Percentiles rank a stretch among this genome's conserved stretches.
These are phyloP conservation scores for Drosophila mauritiana DNA, from an alignment of 1,140 invertebrate species.

Conservation along the genomic window DNA sequence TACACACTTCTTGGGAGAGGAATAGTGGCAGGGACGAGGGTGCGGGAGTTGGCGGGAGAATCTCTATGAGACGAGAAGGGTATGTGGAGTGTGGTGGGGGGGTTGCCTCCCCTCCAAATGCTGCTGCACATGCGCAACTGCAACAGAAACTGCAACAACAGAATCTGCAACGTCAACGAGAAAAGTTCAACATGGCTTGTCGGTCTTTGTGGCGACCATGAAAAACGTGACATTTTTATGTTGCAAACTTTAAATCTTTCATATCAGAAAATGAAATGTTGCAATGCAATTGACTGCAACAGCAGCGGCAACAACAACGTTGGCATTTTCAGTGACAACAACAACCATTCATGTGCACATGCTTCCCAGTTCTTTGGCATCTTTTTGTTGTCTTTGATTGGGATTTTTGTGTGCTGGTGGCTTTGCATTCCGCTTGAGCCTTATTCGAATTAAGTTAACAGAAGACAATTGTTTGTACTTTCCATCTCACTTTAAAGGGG, in stretches of 20 bases:
- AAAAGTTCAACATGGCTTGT: conserved; percentile 57
- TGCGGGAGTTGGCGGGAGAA: conserved; percentile 2
- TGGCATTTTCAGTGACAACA: conserved; percentile 1
- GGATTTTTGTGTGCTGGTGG: conserved; percentile 4
- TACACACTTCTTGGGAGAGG: conserved; percentile 39
- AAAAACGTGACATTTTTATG: conserved; percentile 85
- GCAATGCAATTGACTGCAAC: conserved; percentile 80
- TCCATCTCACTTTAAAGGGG: conserved; percentile 24
- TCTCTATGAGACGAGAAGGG: neutral
- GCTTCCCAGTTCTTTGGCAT: conserved; percentile 25
- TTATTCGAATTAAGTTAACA: conserved; percentile 30
- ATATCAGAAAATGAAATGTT: conserved; percentile 84
- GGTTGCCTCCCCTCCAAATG: conserved; percentile 13
- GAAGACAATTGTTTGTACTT: conserved; percentile 16
- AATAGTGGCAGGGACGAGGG: conserved; percentile 22
- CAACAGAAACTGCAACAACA: conserved; percentile 44
- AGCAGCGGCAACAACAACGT: conserved; percentile 49
- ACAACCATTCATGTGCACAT: conserved; percentile 47
- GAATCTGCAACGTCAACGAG: conserved; percentile 36
- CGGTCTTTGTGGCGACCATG: conserved; percentile 82
- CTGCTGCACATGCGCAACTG: conserved; percentile 58
- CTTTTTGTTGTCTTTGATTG: conserved; percentile 2
- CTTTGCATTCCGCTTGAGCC: conserved; percentile 1
- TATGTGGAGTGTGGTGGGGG: neutral
- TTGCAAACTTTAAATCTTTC: conserved; percentile 85